These are phyloP conservation scores for Chitala chitala DNA, from an alignment of 2,113 vertebrate genomes.

Conservation along the genomic window DNA sequence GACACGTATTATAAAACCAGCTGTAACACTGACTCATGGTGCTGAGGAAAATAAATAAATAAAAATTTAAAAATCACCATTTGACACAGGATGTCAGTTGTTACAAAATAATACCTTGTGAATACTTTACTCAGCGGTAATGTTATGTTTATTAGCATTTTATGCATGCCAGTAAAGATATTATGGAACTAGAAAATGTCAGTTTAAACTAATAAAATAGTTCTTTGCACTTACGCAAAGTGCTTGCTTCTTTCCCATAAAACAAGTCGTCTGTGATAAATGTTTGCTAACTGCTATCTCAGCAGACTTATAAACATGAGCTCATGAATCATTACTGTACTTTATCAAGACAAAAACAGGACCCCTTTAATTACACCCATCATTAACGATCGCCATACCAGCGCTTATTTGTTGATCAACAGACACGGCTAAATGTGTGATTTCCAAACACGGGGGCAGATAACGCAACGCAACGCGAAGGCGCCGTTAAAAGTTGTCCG, in stretches of 20 bases:
- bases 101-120: background rate
- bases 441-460: slow-evolving; percentile 9
- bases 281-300: slow-evolving; percentile 40
- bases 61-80: background rate
- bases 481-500: too few species aligned
- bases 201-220: background rate
- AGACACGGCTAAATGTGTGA: slow-evolving; percentile 29
- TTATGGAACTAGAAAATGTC: background rate
- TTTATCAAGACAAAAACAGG: slow-evolving; percentile 43
- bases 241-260: background rate
- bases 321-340: slow-evolving; percentile 59
- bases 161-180: background rate
- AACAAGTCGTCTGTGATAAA: slow-evolving; percentile 31
- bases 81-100: background rate
- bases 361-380: slow-evolving; percentile 57
- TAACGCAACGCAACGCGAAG: background rate
- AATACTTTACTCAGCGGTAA: background rate
- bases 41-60: background rate
- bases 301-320: slow-evolving; percentile 47
- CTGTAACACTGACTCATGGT: background rate
- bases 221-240: too few species aligned
- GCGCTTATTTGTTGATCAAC: slow-evolving; percentile 42
- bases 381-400: slow-evolving; percentile 55
- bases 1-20: background rate
- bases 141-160: background rate